Evolutionary conservation across 1,140 invertebrate species (phyloP).

Genomic region (Drosophila micromelanica): DNA sequence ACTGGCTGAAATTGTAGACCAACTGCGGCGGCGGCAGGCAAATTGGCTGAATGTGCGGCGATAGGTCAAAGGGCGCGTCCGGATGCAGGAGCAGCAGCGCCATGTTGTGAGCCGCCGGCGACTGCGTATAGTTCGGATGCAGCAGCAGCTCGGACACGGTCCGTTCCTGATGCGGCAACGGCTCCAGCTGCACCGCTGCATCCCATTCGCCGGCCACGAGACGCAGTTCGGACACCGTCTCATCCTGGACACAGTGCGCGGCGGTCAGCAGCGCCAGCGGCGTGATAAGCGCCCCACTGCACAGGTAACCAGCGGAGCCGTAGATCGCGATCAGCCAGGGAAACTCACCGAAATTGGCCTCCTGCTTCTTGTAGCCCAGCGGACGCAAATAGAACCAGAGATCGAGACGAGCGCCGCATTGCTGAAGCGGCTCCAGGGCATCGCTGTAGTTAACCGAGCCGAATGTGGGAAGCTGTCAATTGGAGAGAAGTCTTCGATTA

Average conservation of each 20-base stretch:
- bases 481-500: no score
- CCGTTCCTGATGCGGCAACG: slow-evolving; percentile 43
- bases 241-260: slow-evolving; percentile 47
- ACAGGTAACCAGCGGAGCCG: slow-evolving; percentile 34
- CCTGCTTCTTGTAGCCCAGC: slow-evolving; percentile 49
- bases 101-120: slow-evolving; percentile 49
- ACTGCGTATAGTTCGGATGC: slow-evolving; percentile 57
- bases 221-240: slow-evolving; percentile 10
- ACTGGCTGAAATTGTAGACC: slow-evolving; percentile 59
- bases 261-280: slow-evolving; percentile 49
- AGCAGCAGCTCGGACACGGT: slow-evolving; percentile 39
- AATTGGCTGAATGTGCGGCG: slow-evolving; percentile 48
- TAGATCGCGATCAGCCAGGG: slow-evolving; percentile 63
- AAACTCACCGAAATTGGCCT: slow-evolving; percentile 62
- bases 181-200: slow-evolving; percentile 58
- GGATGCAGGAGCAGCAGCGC: slow-evolving; percentile 46
- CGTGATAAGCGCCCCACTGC: slow-evolving; percentile 59
- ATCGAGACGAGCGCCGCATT: slow-evolving; percentile 51
- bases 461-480: slow-evolving; percentile 16
- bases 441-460: not conserved
- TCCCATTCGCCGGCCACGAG: slow-evolving; percentile 66
- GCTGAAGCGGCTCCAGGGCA: not conserved
- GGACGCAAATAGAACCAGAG: slow-evolving; percentile 56
- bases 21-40: slow-evolving; percentile 52
- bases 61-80: slow-evolving; percentile 30